Percentiles rank a stretch among this genome's conserved stretches.
Evolutionary conservation across 2,113 vertebrate genomes (phyloP).

Genomic region (Bambusicola thoracicus): DNA sequence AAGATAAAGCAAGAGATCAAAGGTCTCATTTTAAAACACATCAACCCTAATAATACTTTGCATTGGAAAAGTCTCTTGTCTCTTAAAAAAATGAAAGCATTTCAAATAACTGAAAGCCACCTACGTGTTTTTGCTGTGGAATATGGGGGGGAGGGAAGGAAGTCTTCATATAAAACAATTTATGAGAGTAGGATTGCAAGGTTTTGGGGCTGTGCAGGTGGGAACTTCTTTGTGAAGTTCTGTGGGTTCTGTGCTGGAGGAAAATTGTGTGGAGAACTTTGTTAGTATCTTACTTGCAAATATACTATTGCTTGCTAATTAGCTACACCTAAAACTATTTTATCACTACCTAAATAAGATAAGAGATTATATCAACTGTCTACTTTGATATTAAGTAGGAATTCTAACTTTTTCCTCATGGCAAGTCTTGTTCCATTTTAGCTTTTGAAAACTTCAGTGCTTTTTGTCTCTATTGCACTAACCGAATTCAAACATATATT

Average conservation of each 20-base stretch:
- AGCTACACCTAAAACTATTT: not conserved
- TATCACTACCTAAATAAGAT: not conserved
- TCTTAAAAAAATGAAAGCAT: not conserved
- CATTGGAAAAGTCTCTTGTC: not conserved
- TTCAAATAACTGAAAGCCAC: not conserved
- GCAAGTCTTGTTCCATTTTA: not conserved
- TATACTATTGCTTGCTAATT: not conserved
- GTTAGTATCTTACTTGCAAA: not conserved
- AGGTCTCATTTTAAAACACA: not conserved
- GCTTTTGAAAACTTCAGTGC: not conserved
- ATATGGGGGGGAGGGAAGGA: not conserved
- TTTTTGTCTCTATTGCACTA: not conserved
- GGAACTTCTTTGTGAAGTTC: not conserved
- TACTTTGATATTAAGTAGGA: not conserved
- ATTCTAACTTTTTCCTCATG: not conserved
- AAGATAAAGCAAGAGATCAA: not conserved
- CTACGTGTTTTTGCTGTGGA: not conserved
- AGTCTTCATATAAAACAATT: not conserved
- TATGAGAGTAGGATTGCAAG: not conserved
- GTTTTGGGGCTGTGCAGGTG: not conserved
- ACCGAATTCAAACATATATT: not conserved
- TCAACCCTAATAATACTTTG: not conserved
- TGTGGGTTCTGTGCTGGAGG: not conserved
- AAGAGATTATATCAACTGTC: not conserved
- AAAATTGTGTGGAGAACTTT: too few species aligned